These are phyloP conservation scores for Sialis lutaria DNA, from an alignment of 2,888 invertebrate species.

Conservation along the genomic window DNA sequence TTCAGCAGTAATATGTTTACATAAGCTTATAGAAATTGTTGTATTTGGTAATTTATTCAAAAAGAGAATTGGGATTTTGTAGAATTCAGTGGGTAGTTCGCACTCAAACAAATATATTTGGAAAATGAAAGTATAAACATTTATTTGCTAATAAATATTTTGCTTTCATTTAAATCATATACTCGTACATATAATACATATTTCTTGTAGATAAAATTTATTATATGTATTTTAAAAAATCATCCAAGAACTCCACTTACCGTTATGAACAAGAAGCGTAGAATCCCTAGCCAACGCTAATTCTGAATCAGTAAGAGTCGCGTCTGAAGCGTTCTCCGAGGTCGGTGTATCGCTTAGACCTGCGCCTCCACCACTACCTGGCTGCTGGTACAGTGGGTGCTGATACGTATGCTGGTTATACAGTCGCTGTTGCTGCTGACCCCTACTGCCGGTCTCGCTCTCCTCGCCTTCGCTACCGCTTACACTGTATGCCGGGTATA, in stretches of 20 bases:
- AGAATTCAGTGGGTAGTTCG: no score
- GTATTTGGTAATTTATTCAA: no score
- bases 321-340: conserved; percentile 73
- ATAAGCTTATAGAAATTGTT: no score
- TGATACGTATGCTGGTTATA: conserved; percentile 35
- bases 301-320: conserved; percentile 69
- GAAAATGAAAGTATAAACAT: no score
- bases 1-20: no score
- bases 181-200: no score
- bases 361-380: conserved; percentile 22
- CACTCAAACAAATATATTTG: no score
- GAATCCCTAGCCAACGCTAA: conserved; percentile 65
- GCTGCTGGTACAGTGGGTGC: conserved; percentile 29
- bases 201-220: no score
- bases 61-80: no score
- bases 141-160: no score
- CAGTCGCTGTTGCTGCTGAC: conserved; percentile 31
- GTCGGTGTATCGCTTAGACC: conserved; percentile 65
- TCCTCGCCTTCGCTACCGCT: conserved; percentile 61
- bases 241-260: conserved; percentile 28
- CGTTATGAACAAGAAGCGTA: conserved; percentile 69
- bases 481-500: conserved; percentile 66
- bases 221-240: no score
- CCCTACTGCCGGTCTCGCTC: conserved; percentile 25
- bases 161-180: no score